Evolutionary conservation across 35 echinoderm and acorn worm species (phyloP).

Genomic region (Acanthaster planci): DNA sequence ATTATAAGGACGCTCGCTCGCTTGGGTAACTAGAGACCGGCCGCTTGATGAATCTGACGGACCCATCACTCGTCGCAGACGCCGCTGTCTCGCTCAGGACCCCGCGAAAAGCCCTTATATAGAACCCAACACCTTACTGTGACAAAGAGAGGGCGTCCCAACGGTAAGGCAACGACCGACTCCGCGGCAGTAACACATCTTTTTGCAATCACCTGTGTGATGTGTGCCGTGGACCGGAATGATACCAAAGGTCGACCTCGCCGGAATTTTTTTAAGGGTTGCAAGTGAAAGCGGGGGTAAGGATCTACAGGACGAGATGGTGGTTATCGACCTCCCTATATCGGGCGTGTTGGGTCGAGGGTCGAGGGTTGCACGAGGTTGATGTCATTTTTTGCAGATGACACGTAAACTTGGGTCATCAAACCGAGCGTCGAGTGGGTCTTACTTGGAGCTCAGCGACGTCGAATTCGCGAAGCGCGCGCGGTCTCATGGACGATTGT

Average conservation of each 20-base stretch:
- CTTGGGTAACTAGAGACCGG: not conserved
- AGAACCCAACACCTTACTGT: not conserved
- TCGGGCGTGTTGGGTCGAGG: not conserved
- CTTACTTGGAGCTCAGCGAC: too few relatives aligned
- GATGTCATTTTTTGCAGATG: not conserved
- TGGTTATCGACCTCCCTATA: not conserved
- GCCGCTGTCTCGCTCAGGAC: not conserved
- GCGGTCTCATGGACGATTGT: too few relatives aligned
- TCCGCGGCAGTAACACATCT: not conserved
- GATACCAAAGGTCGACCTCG: constrained; percentile 10
- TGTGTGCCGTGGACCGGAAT: not conserved
- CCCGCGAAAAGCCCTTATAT: not conserved
- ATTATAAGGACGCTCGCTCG: not conserved
- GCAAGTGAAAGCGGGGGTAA: not conserved
- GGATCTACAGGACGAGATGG: not conserved
- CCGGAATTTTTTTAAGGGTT: not conserved
- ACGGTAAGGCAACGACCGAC: constrained; percentile 11
- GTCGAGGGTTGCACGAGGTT: constrained; percentile 21
- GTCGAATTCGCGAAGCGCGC: too few relatives aligned
- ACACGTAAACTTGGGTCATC: constrained; percentile 14
- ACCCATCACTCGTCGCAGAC: not conserved
- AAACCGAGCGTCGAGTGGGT: not conserved
- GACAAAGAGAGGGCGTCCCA: constrained; percentile 21
- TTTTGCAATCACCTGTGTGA: constrained; percentile 14
- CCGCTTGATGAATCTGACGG: constrained; percentile 15